Evolutionary conservation across 2,113 vertebrate genomes (phyloP), one percentile per base, ranked within the genome.

Genomic region (Chamaetylas fuelleborni): DNA sequence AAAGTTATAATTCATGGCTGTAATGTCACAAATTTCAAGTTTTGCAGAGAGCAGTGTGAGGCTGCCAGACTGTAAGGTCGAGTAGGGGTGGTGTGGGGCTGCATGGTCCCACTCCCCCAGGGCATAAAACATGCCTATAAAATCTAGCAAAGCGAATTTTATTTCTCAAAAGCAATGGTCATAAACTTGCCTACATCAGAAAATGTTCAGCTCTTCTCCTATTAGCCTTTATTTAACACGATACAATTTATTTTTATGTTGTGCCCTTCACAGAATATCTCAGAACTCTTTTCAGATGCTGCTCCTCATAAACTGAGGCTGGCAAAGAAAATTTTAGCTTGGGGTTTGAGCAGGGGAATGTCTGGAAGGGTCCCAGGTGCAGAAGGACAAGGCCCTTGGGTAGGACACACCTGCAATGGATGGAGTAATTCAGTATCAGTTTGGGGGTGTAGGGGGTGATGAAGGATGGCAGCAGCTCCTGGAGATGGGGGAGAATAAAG

Each of bases 211-310:
- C 42, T 74, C 51, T 62, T 90, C 85, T 96, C 73, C 92, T 72
- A 34, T 93, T 78, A 77, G 96, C 71, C 93, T 94, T 86, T 95
- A 67, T 70, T 90, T 97, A 93, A 96, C 84, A 61, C 2, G 24
- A 73, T 57, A 36, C 76, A 57, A 61, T 95, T 95, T 95, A 92
- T 93, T 97, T 96, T 96, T 96, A 95, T 95, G 70, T 56, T 64
- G 69, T 76, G 96, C 93, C 96, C 96, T 97, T 96, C 93, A 88
- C 84, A 93, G 91, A 57, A 65, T 83, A 89, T 89, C 84, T 42
- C 73, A 38, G 92, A 93, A 67, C 38, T 65, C 64, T 61, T 48
- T 69, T 42, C 80, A 69, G 94, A 60, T 1, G 0, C 19, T 45
- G 47, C 31, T 90, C 25, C 33, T 93, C 79, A 2, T 95, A 88